phyloP scores from a whole-genome alignment of 2,888 invertebrate genomes.

The Erebia epiphron region DNA sequence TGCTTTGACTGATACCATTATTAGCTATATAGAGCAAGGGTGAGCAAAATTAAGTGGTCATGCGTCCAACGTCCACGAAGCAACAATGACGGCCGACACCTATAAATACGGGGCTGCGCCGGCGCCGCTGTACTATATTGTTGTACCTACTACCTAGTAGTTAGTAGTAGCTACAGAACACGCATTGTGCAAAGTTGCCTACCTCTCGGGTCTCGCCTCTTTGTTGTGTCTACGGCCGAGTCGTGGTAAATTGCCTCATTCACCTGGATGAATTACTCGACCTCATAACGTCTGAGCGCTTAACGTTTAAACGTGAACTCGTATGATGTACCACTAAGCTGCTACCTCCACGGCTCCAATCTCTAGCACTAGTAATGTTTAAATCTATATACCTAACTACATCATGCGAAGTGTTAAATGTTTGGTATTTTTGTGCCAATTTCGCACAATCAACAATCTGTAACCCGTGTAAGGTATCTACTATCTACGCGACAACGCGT shows the following conservation, averaged over 20 bases:
- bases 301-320: constrained; percentile 43
- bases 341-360: constrained; percentile 41
- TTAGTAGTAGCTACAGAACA: constrained; percentile 38
- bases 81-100: constrained; percentile 50
- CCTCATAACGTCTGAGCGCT: constrained; percentile 43
- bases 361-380: neutral
- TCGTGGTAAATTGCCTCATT: constrained; percentile 57
- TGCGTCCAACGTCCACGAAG: constrained; percentile 41
- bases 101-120: constrained; percentile 55
- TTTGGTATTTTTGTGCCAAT: too few relatives aligned
- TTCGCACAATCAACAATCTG: too few relatives aligned
- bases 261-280: constrained; percentile 57
- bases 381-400: too few relatives aligned
- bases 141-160: neutral
- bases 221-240: constrained; percentile 56
- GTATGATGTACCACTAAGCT: constrained; percentile 41
- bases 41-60: constrained; percentile 57
- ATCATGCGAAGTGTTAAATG: too few relatives aligned
- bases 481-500: too few relatives aligned
- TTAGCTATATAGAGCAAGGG: constrained; percentile 43
- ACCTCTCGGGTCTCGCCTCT: constrained; percentile 52
- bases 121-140: constrained; percentile 44
- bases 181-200: constrained; percentile 55
- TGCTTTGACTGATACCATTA: too few relatives aligned
- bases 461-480: too few relatives aligned